Conservation (phyloP, 2,113 vertebrate genomes). For the Oncorhynchus masou region DNA sequence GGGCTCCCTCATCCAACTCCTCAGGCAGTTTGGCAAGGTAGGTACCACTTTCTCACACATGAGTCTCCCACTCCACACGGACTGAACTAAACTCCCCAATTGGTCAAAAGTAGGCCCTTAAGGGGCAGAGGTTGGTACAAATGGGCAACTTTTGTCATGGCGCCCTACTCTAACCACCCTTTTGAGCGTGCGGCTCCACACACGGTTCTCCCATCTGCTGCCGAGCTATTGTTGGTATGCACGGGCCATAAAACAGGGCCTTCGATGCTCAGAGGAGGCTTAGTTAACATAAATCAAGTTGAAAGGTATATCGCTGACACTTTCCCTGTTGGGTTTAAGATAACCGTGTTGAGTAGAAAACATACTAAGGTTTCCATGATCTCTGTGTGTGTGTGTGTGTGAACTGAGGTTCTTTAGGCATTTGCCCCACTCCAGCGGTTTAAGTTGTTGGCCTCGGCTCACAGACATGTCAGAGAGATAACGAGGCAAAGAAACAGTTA, state of each 20-base stretch:
- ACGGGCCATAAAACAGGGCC: slow-evolving; percentile 14
- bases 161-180: neutral
- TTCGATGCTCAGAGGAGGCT: slow-evolving; percentile 33
- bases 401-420: no score
- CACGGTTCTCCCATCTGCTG: slow-evolving; percentile 28
- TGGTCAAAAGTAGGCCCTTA: neutral
- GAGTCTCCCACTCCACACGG: neutral
- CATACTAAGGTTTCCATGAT: slow-evolving; percentile 19
- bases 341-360: neutral
- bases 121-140: neutral
- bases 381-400: no score
- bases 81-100: neutral
- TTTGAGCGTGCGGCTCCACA: neutral
- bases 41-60: neutral
- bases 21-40: slow-evolving; percentile 98
- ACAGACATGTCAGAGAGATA: no score
- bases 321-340: neutral
- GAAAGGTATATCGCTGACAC: slow-evolving; percentile 18
- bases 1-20: slow-evolving; percentile 95
- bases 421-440: no score
- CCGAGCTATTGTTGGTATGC: slow-evolving; percentile 11
- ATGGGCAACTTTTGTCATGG: neutral
- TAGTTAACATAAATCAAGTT: slow-evolving; percentile 36
- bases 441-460: no score
- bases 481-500: neutral